These are phyloP conservation scores for Podarcis raffonei DNA, from an alignment of 2,113 vertebrate genomes.

Conservation along the genomic window DNA sequence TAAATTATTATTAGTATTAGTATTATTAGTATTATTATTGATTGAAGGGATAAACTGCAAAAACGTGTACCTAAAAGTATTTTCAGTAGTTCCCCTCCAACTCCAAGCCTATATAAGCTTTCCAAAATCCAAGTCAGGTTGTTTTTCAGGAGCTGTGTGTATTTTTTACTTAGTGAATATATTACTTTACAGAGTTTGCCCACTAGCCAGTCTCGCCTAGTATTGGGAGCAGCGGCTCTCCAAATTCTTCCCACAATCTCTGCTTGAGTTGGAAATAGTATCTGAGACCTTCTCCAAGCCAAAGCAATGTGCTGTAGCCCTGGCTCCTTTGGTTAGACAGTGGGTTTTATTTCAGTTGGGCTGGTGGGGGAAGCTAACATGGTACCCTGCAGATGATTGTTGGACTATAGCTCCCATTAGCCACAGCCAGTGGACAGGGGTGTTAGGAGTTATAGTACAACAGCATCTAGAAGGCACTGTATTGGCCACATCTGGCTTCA, in stretches of 20 bases:
- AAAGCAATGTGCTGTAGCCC: no score
- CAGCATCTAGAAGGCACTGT: neutral
- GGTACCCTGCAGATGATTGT: no score
- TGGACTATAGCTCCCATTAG: neutral
- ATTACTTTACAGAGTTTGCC: no score
- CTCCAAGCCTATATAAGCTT: neutral
- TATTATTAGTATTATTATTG: no score
- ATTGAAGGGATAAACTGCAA: neutral
- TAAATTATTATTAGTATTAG: no score
- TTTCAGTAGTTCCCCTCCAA: neutral
- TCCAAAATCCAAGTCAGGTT: neutral
- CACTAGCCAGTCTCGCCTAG: no score
- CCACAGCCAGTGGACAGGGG: neutral
- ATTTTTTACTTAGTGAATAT: neutral
- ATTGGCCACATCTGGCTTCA: no score
- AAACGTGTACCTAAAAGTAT: neutral
- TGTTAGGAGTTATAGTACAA: neutral
- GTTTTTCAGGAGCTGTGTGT: neutral
- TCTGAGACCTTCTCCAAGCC: no score
- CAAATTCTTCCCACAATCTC: neutral
- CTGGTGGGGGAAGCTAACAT: no score
- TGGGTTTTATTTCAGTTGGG: neutral
- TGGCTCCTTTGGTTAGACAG: no score
- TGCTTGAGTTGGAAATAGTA: neutral
- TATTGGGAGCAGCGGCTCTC: no score